These are phyloP conservation scores for Neostethus bicornis DNA, from an alignment of 2,797 vertebrate species.

Conservation along the genomic window DNA sequence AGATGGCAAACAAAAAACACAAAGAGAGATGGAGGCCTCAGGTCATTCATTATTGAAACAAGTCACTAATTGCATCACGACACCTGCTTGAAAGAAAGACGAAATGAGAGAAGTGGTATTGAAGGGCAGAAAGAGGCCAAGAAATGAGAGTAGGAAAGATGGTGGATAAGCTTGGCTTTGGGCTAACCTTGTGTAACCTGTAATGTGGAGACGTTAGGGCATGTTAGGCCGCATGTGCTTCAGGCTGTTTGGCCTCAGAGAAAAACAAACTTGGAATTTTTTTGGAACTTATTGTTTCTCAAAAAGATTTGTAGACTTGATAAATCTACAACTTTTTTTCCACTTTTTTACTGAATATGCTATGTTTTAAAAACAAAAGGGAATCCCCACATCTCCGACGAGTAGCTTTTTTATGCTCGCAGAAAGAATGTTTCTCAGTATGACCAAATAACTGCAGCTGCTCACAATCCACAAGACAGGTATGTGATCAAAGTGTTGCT, in stretches of 20 bases:
- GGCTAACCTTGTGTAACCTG: constrained; percentile 33
- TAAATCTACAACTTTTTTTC: too few relatives aligned
- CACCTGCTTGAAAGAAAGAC: constrained; percentile 28
- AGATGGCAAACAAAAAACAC: constrained; percentile 34
- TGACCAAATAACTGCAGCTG: constrained; percentile 25
- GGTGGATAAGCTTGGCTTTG: constrained; percentile 11
- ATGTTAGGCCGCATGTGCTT: background rate
- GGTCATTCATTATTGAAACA: constrained; percentile 61
- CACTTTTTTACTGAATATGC: background rate
- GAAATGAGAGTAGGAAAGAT: background rate
- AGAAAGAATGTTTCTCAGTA: background rate
- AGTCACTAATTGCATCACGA: constrained; percentile 26
- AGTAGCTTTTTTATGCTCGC: background rate
- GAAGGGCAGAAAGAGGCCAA: constrained; percentile 8
- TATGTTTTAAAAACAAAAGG: background rate
- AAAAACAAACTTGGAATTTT: constrained; percentile 13
- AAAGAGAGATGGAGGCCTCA: constrained; percentile 35
- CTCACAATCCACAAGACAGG: constrained; percentile 27
- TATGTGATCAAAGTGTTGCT: constrained; percentile 29
- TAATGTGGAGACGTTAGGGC: background rate
- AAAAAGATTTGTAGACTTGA: background rate
- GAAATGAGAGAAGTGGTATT: constrained; percentile 7
- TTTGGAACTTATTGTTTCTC: constrained; percentile 6
- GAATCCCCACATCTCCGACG: background rate
- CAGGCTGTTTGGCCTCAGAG: constrained; percentile 4